Evolutionary conservation across 1,140 invertebrate genomes (phyloP).

Genomic region (Drusus annulatus): DNA sequence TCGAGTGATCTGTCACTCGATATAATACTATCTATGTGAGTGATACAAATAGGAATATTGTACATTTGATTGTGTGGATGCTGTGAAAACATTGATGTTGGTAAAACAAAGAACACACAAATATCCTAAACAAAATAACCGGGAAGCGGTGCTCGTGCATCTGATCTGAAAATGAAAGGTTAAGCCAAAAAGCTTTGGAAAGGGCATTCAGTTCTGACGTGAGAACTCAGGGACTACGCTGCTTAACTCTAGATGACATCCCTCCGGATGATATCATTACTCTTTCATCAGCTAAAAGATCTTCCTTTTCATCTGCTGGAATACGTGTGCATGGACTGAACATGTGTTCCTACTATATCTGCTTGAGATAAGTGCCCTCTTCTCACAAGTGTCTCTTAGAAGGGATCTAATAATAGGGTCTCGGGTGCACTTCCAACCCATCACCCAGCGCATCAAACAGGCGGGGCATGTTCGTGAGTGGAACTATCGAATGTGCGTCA

Average conservation of each 20-base stretch:
- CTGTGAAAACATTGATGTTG: neutral
- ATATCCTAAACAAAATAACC: slow-evolving; percentile 2
- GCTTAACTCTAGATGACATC: neutral
- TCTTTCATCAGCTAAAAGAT: too few species aligned
- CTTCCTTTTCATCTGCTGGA: too few species aligned
- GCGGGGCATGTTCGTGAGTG: too few species aligned
- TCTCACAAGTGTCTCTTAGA: too few species aligned
- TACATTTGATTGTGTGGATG: slow-evolving; percentile 2
- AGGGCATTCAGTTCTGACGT: neutral
- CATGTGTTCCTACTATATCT: too few species aligned
- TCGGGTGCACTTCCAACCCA: too few species aligned
- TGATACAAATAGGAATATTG: neutral
- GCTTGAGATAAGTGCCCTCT: too few species aligned
- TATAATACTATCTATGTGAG: neutral
- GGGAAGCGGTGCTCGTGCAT: slow-evolving; percentile 35
- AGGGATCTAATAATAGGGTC: too few species aligned
- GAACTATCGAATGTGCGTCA: too few species aligned
- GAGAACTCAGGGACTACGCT: neutral
- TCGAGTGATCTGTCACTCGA: slow-evolving; percentile 17
- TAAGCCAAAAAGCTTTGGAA: slow-evolving; percentile 29
- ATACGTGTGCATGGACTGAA: too few species aligned
- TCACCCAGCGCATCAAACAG: too few species aligned
- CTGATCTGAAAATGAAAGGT: slow-evolving; percentile 24
- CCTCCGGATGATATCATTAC: neutral
- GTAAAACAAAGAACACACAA: slow-evolving; percentile 23